Conservation (phyloP, 2,888 invertebrate species). For the Antitype chi region DNA sequence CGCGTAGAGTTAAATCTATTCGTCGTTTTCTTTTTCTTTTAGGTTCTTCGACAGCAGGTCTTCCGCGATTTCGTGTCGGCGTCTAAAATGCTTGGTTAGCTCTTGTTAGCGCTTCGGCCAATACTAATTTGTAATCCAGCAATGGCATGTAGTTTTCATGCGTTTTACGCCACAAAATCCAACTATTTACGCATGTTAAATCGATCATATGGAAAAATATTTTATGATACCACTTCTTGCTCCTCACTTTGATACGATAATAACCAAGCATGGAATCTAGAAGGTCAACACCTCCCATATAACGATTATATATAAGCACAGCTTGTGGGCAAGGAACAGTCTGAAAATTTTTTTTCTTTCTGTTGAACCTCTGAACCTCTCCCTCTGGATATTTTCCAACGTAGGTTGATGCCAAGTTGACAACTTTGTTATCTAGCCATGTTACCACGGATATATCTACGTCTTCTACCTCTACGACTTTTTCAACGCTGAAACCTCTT, state of each 20-base stretch:
- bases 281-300: too few species aligned
- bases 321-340: constrained; percentile 62
- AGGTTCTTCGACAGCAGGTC: constrained; percentile 21
- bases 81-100: constrained; percentile 34
- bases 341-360: constrained; percentile 49
- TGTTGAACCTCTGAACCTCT: constrained; percentile 22
- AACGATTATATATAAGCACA: constrained; percentile 50
- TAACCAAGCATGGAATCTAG: too few species aligned
- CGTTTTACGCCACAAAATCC: constrained; percentile 61
- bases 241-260: too few species aligned
- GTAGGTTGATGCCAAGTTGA: constrained; percentile 55
- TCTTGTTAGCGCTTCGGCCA: constrained; percentile 32
- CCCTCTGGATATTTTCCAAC: constrained; percentile 59
- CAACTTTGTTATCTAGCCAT: constrained; percentile 64
- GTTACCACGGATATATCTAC: constrained; percentile 45
- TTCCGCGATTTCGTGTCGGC: constrained; percentile 34
- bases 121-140: constrained; percentile 50
- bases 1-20: constrained; percentile 30
- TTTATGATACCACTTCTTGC: constrained; percentile 67
- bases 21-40: constrained; percentile 31
- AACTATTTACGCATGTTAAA: constrained; percentile 60
- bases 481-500: constrained; percentile 21
- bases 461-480: constrained; percentile 19
- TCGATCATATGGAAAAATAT: constrained; percentile 68
- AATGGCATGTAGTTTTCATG: constrained; percentile 54